Conservation (phyloP, 1,140 invertebrate genomes). For the Bombus picipes region DNA sequence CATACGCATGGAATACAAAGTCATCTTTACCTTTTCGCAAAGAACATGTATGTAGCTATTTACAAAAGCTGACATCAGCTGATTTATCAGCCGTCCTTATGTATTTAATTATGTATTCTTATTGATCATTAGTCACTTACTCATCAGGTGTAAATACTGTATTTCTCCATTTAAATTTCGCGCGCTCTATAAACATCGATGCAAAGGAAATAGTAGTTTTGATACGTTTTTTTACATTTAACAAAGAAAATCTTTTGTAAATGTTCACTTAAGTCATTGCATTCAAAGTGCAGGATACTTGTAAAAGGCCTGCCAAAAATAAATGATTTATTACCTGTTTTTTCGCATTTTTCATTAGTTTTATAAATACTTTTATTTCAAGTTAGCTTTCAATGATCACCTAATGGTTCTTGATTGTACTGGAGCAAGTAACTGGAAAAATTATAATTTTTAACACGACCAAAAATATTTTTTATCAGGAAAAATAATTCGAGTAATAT, state of each 20-base stretch:
- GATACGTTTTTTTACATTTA: neutral
- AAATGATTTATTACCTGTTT: neutral
- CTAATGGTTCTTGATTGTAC: too few species aligned
- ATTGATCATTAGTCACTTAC: too few species aligned
- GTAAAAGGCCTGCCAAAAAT: neutral
- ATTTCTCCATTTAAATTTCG: neutral
- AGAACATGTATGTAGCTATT: neutral
- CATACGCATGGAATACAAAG: neutral
- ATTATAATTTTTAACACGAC: neutral
- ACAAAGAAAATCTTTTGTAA: neutral
- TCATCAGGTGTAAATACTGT: neutral
- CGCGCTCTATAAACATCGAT: neutral
- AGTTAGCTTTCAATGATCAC: neutral
- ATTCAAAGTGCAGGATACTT: neutral
- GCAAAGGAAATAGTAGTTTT: neutral
- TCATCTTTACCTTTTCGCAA: neutral
- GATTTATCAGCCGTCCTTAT: slow-evolving; percentile 28
- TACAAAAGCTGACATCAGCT: slow-evolving; percentile 32
- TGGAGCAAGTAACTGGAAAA: too few species aligned
- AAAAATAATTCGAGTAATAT: too few species aligned
- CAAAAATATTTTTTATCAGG: neutral
- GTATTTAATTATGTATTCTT: neutral
- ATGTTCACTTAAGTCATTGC: neutral
- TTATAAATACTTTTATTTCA: neutral
- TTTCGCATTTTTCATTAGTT: neutral